A percentile compares a stretch with the other conserved stretches of the same genome.
Evolutionary conservation across 2,888 invertebrate species (phyloP).

Genomic region (Incurvaria masculella): DNA sequence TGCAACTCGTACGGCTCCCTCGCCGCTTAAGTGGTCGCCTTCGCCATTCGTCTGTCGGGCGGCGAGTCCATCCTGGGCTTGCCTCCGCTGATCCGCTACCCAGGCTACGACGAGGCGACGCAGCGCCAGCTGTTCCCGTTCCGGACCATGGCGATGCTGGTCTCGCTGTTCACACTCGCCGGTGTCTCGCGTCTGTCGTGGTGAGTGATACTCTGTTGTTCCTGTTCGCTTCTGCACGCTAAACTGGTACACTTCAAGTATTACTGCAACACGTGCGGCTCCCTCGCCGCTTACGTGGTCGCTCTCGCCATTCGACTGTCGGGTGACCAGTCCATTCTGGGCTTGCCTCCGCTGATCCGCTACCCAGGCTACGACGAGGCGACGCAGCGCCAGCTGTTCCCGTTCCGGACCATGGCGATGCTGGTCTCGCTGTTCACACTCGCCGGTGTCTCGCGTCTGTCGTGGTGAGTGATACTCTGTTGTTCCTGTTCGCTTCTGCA

Average conservation of each 20-base stretch:
- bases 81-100: conserved; percentile 81
- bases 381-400: conserved; percentile 87
- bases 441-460: conserved; percentile 75
- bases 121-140: conserved; percentile 96
- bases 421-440: conserved; percentile 77
- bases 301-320: conserved; percentile 79
- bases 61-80: conserved; percentile 82
- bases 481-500: too few species aligned
- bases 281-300: conserved; percentile 82
- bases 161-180: conserved; percentile 78
- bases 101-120: conserved; percentile 70
- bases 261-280: conserved; percentile 96
- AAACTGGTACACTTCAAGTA: conserved; percentile 94
- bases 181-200: conserved; percentile 80
- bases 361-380: conserved; percentile 80
- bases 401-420: conserved; percentile 97
- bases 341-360: conserved; percentile 77
- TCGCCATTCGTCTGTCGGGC: conserved; percentile 78
- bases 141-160: conserved; percentile 90
- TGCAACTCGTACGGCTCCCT: conserved; percentile 98
- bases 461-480: conserved; percentile 71
- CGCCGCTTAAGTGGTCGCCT: conserved; percentile 81
- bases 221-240: too few species aligned
- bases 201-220: too few species aligned
- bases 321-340: conserved; percentile 82